These are phyloP conservation scores for Rhabdornis inornatus DNA, from an alignment of 2,113 vertebrate species.

Conservation along the genomic window DNA sequence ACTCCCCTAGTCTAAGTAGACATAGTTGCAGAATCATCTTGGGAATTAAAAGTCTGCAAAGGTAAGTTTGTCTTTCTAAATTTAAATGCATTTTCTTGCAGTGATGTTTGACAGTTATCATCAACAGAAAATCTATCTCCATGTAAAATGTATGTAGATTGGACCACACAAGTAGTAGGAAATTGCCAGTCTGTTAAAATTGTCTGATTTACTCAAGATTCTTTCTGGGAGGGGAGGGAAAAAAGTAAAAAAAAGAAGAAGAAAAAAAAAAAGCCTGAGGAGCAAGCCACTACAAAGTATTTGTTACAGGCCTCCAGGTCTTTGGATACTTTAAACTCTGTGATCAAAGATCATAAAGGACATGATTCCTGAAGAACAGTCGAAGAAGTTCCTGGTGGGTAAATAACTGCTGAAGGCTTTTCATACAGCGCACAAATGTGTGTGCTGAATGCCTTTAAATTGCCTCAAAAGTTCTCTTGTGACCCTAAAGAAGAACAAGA, in stretches of 20 bases:
- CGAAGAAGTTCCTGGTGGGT: neutral
- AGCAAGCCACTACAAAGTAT: neutral
- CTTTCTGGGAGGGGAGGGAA: rapidly evolving
- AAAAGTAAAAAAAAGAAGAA: neutral
- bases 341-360: neutral
- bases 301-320: neutral
- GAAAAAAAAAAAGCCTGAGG: neutral
- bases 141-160: neutral
- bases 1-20: neutral
- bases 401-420: neutral
- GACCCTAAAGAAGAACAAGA: neutral
- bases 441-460: neutral
- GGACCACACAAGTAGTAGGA: neutral
- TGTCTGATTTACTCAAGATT: neutral
- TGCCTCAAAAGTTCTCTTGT: neutral
- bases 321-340: neutral
- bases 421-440: neutral
- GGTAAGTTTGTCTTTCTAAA: neutral
- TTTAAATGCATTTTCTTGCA: neutral
- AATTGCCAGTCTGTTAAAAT: neutral
- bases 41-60: neutral
- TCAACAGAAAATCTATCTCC: neutral
- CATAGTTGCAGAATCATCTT: neutral
- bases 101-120: rapidly evolving
- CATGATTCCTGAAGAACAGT: neutral